These are phyloP conservation scores for Hippopotamus amphibius DNA, from an alignment of 2,113 vertebrate species.

Conservation along the genomic window DNA sequence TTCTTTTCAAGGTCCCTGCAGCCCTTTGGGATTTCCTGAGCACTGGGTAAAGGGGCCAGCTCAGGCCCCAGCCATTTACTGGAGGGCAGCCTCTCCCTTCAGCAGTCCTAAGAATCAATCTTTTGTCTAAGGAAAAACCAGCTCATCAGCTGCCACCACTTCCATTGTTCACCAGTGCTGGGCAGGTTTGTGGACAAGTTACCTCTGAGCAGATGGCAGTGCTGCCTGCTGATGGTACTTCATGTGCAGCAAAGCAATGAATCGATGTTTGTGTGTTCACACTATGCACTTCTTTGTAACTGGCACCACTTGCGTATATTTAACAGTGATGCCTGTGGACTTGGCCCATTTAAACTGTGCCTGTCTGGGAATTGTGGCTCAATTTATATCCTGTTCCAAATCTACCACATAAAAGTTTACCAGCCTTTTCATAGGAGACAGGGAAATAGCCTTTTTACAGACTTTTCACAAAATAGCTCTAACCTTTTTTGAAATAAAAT, in stretches of 20 bases:
- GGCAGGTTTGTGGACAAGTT: background rate
- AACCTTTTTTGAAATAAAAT: conserved; percentile 44
- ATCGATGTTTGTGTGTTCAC: background rate
- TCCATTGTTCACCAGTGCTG: background rate
- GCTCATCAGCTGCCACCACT: background rate
- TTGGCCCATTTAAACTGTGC: background rate
- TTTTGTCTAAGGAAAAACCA: background rate
- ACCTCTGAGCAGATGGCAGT: background rate
- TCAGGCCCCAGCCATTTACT: background rate
- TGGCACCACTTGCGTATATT: conserved; percentile 12
- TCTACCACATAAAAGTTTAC: background rate
- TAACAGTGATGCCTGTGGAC: conserved; percentile 3
- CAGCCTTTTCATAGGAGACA: conserved; percentile 14
- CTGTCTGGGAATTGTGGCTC: background rate
- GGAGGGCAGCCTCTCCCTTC: background rate
- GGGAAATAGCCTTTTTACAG: background rate
- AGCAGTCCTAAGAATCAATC: background rate
- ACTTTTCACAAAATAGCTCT: background rate
- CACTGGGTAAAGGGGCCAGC: background rate
- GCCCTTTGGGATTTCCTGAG: background rate
- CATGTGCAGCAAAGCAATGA: background rate
- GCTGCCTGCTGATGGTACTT: background rate
- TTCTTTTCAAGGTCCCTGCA: background rate
- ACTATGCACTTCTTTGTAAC: conserved; percentile 20
- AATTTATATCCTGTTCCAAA: background rate